Percentiles rank a stretch among this genome's conserved stretches.
Evolutionary conservation across 2,797 vertebrate genomes (phyloP).

Genomic region (Acrossocheilus fasciatus): DNA sequence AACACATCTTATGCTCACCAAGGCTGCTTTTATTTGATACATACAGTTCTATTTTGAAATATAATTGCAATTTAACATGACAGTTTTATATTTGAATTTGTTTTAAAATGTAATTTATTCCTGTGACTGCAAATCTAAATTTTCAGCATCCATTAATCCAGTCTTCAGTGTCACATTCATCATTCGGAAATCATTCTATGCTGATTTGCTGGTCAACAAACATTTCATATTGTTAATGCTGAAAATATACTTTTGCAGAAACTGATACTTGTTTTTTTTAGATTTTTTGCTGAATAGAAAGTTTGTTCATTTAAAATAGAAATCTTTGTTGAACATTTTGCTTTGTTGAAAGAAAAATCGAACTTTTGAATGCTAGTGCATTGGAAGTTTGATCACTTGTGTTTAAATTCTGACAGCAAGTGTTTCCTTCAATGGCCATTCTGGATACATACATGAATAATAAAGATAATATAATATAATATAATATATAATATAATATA

Average conservation of each 20-base stretch:
- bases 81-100: background rate
- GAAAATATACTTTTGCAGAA: background rate
- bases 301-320: too few relatives aligned
- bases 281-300: background rate
- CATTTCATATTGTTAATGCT: background rate
- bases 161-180: background rate
- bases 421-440: background rate
- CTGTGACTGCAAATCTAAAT: too few relatives aligned
- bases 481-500: background rate
- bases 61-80: background rate
- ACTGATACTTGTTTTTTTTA: background rate
- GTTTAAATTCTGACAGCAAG: background rate
- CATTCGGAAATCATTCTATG: background rate
- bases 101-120: background rate
- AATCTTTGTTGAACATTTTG: background rate
- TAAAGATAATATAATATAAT: too few relatives aligned
- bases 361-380: background rate
- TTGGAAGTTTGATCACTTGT: background rate
- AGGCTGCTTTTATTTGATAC: background rate
- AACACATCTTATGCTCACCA: background rate
- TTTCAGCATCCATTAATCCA: background rate
- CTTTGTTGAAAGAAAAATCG: too few relatives aligned
- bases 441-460: background rate
- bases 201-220: background rate
- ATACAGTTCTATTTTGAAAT: background rate